A percentile compares a stretch with the other conserved stretches of the same genome.
Conservation (phyloP, 2,113 vertebrate genomes). For the Pluvianellus socialis region DNA sequence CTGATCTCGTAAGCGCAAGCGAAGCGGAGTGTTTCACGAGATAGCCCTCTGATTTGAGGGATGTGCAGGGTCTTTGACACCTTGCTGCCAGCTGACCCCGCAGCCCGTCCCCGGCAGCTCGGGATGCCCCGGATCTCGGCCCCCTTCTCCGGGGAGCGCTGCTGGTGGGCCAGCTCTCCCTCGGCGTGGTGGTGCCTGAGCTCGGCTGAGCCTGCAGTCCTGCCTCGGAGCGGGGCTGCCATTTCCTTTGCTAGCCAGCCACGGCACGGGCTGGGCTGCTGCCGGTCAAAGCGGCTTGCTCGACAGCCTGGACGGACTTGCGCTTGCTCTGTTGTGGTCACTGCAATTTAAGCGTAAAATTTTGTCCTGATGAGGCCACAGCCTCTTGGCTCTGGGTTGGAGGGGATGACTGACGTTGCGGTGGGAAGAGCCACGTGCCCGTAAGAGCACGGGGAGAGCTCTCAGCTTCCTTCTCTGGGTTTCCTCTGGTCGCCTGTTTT, state of each 20-base stretch:
- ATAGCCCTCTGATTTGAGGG: neutral
- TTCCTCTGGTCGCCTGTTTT: neutral
- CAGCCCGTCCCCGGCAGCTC: too few species aligned
- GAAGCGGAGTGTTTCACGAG: neutral
- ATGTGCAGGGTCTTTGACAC: neutral
- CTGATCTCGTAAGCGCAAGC: rapidly evolving
- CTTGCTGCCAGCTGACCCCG: neutral
- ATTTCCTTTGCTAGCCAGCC: neutral
- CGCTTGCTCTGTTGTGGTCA: neutral
- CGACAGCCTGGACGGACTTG: neutral
- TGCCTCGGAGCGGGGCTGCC: neutral
- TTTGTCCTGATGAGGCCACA: neutral
- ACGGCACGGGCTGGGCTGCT: neutral
- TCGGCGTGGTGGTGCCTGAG: neutral
- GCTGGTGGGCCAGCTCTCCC: too few species aligned
- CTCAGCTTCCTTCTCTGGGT: neutral
- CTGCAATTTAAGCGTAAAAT: neutral
- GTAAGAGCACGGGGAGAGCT: neutral
- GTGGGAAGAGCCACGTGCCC: neutral
- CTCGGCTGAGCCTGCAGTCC: neutral
- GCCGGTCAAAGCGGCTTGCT: neutral
- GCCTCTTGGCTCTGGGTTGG: neutral
- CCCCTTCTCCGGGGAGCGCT: neutral
- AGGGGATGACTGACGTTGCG: neutral
- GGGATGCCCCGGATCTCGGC: neutral